phyloP scores from a whole-genome alignment of 1,140 invertebrate genomes.

The Palaemon carinicauda region DNA sequence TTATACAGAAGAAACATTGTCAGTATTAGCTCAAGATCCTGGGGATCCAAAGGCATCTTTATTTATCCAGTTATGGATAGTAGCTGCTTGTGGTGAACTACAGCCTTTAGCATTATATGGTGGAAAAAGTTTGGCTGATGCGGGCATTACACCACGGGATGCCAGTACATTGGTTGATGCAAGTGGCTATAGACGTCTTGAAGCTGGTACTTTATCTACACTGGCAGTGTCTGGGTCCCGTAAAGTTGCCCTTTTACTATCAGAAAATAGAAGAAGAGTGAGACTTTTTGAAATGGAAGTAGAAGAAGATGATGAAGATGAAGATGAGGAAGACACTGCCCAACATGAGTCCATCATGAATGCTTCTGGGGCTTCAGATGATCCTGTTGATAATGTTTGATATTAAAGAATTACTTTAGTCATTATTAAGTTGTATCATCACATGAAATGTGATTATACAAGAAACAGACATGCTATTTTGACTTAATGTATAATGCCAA shows the following conservation, averaged over 20 bases:
- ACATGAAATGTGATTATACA: background rate
- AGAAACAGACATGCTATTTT: too few species aligned
- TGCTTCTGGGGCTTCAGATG: conserved; percentile 48
- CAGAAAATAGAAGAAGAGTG: conserved; percentile 80
- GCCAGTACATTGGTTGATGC: conserved; percentile 61
- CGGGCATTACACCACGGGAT: conserved; percentile 59
- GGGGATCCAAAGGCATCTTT: conserved; percentile 36
- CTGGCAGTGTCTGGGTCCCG: conserved; percentile 83
- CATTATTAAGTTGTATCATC: background rate
- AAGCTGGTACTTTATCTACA: conserved; percentile 64
- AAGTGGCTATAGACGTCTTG: conserved; percentile 64
- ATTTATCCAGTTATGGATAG: conserved; percentile 46
- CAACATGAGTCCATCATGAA: conserved; percentile 49
- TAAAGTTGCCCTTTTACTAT: conserved; percentile 87
- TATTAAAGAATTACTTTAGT: background rate
- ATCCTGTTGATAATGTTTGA: conserved; percentile 30
- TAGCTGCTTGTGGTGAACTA: conserved; percentile 29
- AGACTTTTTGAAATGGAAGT: conserved; percentile 90
- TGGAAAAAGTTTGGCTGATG: conserved; percentile 37
- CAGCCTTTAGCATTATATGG: conserved; percentile 25
- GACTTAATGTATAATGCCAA: too few species aligned
- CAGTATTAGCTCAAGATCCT: conserved; percentile 39
- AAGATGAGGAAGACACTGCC: conserved; percentile 74
- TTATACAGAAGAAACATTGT: conserved; percentile 39
- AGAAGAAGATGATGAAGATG: conserved; percentile 78